Evolutionary conservation across 2,888 invertebrate genomes (phyloP), one percentile per base, ranked within the genome.

Genomic region (Nomada ruficornis): DNA sequence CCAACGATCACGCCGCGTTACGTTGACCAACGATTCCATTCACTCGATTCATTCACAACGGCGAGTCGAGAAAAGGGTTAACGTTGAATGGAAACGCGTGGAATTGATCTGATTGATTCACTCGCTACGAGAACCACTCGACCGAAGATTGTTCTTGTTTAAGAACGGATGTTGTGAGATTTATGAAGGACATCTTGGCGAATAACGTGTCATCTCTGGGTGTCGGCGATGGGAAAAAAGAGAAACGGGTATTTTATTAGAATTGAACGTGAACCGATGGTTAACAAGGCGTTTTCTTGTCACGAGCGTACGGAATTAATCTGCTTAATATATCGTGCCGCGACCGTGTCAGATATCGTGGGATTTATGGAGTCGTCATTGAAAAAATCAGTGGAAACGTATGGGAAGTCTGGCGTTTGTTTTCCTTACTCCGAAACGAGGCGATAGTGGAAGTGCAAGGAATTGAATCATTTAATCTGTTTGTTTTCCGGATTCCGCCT

Each of bases 101-200:
- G 70, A 60, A 75, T 62, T 44, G 77, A 72, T 72, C 36, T 0
- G 55, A 26, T 64, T 50, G 63, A 72, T 73, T 64, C 42, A 59
- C 63, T 64, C 47, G 23, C n/a, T 9, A 2, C 55, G 47, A 11
- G 23, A 15, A 57, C 44, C 44, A 15, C 71, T 26, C 26, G 13
- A 13, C 15, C 0, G 13, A 47, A 62, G 20, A 72, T 63, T 20
- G 57, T 59, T 68, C 47, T 44, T 23, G 65, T 15, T 20, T 26
- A 3, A 29, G 15, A 15, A 29, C 57, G 57, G 26, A 47, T 3
- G 10, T 9, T 10, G 26, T 5, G 26, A 47, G 64, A 65, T 65
- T 65, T 52, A 29, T 29, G n/a, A 18, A 23, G 10, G 26, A n/a
- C 52, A n/a, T n/a, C n/a, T 11, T n/a, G 15, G 13, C 11, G 20